Evolutionary conservation across 2,888 invertebrate genomes (phyloP).

Genomic region (Drosophila niveifrons): DNA sequence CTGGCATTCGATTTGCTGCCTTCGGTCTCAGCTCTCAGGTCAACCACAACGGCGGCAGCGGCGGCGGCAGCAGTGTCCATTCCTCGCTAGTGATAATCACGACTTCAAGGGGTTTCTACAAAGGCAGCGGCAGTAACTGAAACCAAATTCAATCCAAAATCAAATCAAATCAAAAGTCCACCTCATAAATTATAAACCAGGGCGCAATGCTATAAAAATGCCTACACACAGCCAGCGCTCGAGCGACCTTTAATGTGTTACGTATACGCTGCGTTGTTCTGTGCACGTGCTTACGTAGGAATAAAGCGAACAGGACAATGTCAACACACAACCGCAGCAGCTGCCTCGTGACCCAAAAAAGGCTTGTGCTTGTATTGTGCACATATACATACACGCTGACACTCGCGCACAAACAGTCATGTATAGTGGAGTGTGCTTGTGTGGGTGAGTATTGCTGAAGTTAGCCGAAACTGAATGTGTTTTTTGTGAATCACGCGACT

Average conservation of each 20-base stretch:
- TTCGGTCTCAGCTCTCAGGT: constrained; percentile 65
- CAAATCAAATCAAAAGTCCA: constrained; percentile 50
- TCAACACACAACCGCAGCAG: constrained; percentile 66
- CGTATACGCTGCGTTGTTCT: constrained; percentile 63
- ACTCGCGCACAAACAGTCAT: neutral
- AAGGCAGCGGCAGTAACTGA: constrained; percentile 54
- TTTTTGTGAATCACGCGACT: constrained; percentile 78
- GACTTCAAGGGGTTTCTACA: constrained; percentile 21
- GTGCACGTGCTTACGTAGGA: constrained; percentile 70
- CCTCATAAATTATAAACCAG: constrained; percentile 62
- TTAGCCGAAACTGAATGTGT: constrained; percentile 55
- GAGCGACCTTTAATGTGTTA: constrained; percentile 53
- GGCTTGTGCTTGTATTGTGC: constrained; percentile 44
- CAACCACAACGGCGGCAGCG: constrained; percentile 74
- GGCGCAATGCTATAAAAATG: constrained; percentile 48
- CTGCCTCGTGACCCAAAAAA: constrained; percentile 78
- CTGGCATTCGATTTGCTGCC: constrained; percentile 48
- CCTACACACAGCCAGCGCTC: neutral
- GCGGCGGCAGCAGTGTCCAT: constrained; percentile 76
- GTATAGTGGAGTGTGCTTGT: constrained; percentile 18
- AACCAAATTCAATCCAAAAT: constrained; percentile 60
- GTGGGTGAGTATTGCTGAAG: constrained; percentile 18
- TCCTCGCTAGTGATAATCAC: constrained; percentile 38
- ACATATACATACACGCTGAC: neutral
- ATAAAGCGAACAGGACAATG: constrained; percentile 79